These are phyloP conservation scores for Oncorhynchus tshawytscha DNA, from an alignment of 2,113 vertebrate genomes.

Conservation along the genomic window DNA sequence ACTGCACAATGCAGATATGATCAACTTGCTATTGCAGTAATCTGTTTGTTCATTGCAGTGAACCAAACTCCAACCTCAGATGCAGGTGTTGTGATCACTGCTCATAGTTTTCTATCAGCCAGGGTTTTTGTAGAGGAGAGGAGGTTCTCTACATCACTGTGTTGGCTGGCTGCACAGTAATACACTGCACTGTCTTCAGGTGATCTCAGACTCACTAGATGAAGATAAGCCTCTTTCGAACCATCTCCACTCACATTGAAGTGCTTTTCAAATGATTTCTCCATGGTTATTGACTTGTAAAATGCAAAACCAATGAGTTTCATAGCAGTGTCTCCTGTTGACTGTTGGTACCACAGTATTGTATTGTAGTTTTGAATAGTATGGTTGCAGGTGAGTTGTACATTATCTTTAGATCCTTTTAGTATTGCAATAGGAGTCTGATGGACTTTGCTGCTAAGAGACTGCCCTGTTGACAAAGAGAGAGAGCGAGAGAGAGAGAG, in stretches of 20 bases:
- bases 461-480: not conserved
- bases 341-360: slow-evolving; percentile 58
- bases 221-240: not conserved
- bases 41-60: too few relatives aligned
- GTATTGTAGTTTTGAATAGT: not conserved
- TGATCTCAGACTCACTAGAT: too few relatives aligned
- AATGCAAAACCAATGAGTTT: not conserved
- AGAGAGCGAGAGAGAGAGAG: not conserved
- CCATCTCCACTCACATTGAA: slow-evolving; percentile 57
- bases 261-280: slow-evolving; percentile 6
- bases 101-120: too few relatives aligned
- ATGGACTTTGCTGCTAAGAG: slow-evolving; percentile 14
- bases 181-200: too few relatives aligned
- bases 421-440: slow-evolving; percentile 38
- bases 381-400: slow-evolving; percentile 53
- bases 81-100: too few relatives aligned
- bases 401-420: not conserved
- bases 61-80: too few relatives aligned
- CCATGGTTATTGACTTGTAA: not conserved
- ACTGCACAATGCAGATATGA: too few relatives aligned
- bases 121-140: too few relatives aligned
- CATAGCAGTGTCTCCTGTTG: not conserved
- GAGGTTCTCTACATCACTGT: too few relatives aligned
- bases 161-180: too few relatives aligned
- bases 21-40: too few relatives aligned